A percentile compares a stretch with the other conserved stretches of the same genome.
Conservation (phyloP, 2,888 invertebrate species). For the Digitonthophagus gazella region DNA sequence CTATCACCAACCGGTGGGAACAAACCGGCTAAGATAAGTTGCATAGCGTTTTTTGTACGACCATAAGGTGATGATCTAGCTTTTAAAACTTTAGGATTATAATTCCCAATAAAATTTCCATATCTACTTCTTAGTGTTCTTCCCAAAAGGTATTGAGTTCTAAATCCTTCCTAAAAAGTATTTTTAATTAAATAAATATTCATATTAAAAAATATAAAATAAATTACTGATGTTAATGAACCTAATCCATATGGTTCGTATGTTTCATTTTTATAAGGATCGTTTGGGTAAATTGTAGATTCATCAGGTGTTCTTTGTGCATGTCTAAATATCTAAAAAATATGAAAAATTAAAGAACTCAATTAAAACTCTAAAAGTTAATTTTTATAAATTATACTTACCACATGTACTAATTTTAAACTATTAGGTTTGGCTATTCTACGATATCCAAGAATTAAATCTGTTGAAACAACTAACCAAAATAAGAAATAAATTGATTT, state of each 20-base stretch:
- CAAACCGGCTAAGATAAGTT: conserved; percentile 62
- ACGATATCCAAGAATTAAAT: background rate
- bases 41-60: conserved; percentile 67
- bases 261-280: conserved; percentile 25
- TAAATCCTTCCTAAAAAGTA: conserved; percentile 58
- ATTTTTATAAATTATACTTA: background rate
- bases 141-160: conserved; percentile 59
- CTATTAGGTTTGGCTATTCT: background rate
- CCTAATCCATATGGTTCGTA: conserved; percentile 25
- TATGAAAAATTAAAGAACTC: too few relatives aligned
- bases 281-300: conserved; percentile 27
- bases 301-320: conserved; percentile 27
- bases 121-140: conserved; percentile 61
- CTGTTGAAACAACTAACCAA: background rate
- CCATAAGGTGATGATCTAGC: conserved; percentile 66
- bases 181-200: conserved; percentile 1
- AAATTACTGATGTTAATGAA: conserved; percentile 24
- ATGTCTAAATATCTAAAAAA: conserved; percentile 24
- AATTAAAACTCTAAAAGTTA: background rate
- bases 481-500: background rate
- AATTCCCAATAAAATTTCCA: conserved; percentile 56
- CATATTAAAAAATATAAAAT: background rate
- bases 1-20: conserved; percentile 59
- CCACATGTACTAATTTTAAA: background rate
- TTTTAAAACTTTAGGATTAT: conserved; percentile 57